Evolutionary conservation across 2,888 invertebrate genomes (phyloP), one percentile per base, ranked within the genome.

Genomic region (Drosophila leonis): DNA sequence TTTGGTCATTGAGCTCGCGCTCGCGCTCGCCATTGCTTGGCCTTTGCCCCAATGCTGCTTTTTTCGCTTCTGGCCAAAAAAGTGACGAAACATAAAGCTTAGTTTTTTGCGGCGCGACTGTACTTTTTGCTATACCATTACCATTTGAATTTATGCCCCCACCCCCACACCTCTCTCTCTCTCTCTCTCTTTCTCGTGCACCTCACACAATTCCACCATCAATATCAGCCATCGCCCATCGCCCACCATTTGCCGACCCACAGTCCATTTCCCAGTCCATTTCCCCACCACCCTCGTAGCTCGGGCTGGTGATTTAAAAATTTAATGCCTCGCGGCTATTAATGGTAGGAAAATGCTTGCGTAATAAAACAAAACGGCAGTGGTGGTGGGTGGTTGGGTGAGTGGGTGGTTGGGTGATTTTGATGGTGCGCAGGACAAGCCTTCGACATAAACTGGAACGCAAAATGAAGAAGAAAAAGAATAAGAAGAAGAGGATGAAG

Each of bases 261-360:
- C 29, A 48, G 48, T 10, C 48, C 63, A 46, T 55, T 27, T 20
- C 51, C 59, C 65, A 35, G 18, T 44, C 51, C 62, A 48, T 54
- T 29, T 59, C 62, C 18, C 64, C 65, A 52, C 56, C 59, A 56
- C 62, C 35, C 57, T 42, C 54, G 52, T 4, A 7, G 44, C 51
- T 48, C 46, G 65, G 72, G 64, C 65, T 75, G 86, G 75, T 79
- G 90, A 84, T 90, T 90, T 90, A 90, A 86, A 86, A 86, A 90
- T 86, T 75, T 89, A 90, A 86, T 90, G 83, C 90, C 86, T 75
- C 90, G 82, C 77, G 90, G 90, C 86, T 86, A 86, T 90, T 86
- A 86, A 86, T 90, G 86, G 90, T 75, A 70, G 90, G 49, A 90
- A 85, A 90, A 90, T 89, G 76, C 90, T 85, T 85, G 88, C 79